Conservation (phyloP, 1,140 invertebrate genomes). For the Planococcus citri region DNA sequence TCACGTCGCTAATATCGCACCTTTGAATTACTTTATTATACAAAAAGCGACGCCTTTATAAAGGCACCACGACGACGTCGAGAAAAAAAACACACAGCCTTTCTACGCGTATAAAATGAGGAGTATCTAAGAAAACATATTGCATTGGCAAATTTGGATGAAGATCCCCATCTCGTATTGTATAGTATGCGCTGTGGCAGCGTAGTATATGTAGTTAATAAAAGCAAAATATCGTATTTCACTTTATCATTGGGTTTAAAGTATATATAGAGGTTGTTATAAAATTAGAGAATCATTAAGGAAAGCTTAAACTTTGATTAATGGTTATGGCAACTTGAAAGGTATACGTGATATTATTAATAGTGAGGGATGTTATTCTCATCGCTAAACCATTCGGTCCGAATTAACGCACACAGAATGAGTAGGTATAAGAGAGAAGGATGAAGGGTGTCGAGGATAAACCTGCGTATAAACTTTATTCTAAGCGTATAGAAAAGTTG, state of each 20-base stretch:
- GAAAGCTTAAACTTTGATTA: slow-evolving; percentile 17
- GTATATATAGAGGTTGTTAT: slow-evolving; percentile 15
- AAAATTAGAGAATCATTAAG: slow-evolving; percentile 19
- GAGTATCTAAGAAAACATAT: too few species aligned
- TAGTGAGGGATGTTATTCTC: slow-evolving; percentile 14
- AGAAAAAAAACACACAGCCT: too few species aligned
- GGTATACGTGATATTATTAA: slow-evolving; percentile 16
- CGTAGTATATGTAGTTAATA: background rate
- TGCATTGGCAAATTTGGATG: too few species aligned
- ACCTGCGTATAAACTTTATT: background rate
- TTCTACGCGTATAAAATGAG: too few species aligned
- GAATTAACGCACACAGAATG: background rate
- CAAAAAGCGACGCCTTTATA: too few species aligned
- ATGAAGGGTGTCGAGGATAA: too few species aligned
- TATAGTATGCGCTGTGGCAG: too few species aligned
- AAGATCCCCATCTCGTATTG: too few species aligned
- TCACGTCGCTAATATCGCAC: too few species aligned
- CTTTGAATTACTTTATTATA: too few species aligned
- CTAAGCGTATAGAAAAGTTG: background rate
- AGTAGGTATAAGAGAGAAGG: too few species aligned
- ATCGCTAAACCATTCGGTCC: slow-evolving; percentile 11
- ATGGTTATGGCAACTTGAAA: slow-evolving; percentile 14
- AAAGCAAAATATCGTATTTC: slow-evolving; percentile 12
- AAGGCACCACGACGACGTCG: too few species aligned
- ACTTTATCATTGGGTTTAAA: slow-evolving; percentile 18